These are phyloP conservation scores for Leucania comma DNA, from an alignment of 2,888 invertebrate genomes.

Conservation along the genomic window DNA sequence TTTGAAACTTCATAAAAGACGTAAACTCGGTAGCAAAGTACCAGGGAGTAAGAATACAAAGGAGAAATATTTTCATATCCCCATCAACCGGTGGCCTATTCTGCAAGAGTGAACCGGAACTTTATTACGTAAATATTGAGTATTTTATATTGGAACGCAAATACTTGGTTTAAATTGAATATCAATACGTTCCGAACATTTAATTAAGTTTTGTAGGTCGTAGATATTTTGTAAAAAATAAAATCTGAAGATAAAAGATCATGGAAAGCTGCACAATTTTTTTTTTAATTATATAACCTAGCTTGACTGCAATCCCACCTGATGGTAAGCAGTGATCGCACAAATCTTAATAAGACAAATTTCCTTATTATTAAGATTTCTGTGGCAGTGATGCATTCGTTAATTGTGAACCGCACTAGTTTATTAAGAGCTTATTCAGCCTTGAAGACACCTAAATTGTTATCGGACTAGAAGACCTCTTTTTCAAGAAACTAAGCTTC, in stretches of 20 bases:
- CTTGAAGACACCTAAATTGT: no score
- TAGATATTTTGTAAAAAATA: conserved; percentile 18
- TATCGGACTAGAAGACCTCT: no score
- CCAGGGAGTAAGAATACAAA: conserved; percentile 46
- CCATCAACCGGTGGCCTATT: conserved; percentile 29
- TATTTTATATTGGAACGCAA: conserved; percentile 15
- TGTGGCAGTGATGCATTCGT: no score
- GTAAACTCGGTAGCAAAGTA: conserved; percentile 27
- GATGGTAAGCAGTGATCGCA: not conserved
- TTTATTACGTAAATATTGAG: conserved; percentile 20
- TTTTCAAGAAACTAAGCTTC: no score
- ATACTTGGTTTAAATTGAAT: conserved; percentile 27
- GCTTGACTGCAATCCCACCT: not conserved
- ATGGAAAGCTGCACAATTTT: not conserved
- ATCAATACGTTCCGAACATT: conserved; percentile 11
- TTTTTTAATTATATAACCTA: not conserved
- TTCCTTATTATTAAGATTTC: no score
- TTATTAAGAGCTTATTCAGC: no score
- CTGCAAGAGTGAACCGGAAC: conserved; percentile 17
- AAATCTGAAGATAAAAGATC: conserved; percentile 9
- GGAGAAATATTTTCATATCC: conserved; percentile 48
- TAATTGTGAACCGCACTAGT: no score
- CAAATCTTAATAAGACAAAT: no score
- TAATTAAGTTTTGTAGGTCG: conserved; percentile 9
- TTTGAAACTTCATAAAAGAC: conserved; percentile 43